Conservation (phyloP, 2,888 invertebrate species). For the Leistus spinibarbis region DNA sequence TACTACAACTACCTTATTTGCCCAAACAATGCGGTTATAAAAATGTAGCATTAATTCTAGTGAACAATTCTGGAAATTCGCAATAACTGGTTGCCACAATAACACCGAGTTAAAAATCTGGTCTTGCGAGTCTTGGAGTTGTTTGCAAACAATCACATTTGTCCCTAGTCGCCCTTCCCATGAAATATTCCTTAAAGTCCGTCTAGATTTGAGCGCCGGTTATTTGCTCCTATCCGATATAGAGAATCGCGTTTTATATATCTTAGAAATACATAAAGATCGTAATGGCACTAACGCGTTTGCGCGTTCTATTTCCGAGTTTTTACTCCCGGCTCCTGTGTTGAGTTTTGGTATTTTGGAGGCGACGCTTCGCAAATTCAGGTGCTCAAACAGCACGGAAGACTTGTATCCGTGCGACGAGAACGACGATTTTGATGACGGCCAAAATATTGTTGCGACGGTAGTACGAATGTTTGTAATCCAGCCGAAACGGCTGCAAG, state of each 20-base stretch:
- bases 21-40: constrained; percentile 24
- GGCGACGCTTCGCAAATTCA: constrained; percentile 65
- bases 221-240: constrained; percentile 90
- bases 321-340: constrained; percentile 84
- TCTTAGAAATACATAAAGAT: constrained; percentile 74
- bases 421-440: constrained; percentile 63
- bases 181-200: constrained; percentile 70
- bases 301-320: constrained; percentile 81
- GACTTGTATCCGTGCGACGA: constrained; percentile 63
- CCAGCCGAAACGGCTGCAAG: constrained; percentile 88
- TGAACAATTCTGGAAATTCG: constrained; percentile 92
- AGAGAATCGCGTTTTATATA: constrained; percentile 81
- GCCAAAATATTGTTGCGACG: constrained; percentile 58
- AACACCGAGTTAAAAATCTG: constrained; percentile 91
- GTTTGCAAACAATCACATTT: constrained; percentile 85
- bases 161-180: constrained; percentile 59
- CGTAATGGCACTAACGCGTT: constrained; percentile 67
- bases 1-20: background rate
- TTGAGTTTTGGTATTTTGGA: constrained; percentile 88
- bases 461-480: constrained; percentile 75
- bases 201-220: constrained; percentile 82
- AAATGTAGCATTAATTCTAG: constrained; percentile 52
- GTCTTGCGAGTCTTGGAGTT: constrained; percentile 95
- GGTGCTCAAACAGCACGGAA: constrained; percentile 59
- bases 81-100: constrained; percentile 87